These are phyloP conservation scores for Octodonta nipae DNA, from an alignment of 2,888 invertebrate species.

Conservation along the genomic window DNA sequence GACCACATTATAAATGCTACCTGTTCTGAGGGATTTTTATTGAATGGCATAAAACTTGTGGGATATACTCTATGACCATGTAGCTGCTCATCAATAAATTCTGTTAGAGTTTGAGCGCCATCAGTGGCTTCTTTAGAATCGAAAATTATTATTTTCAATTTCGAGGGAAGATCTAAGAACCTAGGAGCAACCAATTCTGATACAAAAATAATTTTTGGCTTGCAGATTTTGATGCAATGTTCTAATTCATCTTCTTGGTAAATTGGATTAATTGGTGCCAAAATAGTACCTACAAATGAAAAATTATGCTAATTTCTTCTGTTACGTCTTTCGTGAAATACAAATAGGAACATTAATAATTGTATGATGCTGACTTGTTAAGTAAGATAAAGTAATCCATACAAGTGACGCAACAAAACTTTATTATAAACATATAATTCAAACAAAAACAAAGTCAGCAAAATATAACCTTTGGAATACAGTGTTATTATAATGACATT, in stretches of 20 bases:
- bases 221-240: conserved; percentile 49
- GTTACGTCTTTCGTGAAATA: too few relatives aligned
- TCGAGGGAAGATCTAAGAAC: conserved; percentile 38
- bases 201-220: conserved; percentile 52
- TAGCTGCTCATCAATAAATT: conserved; percentile 8
- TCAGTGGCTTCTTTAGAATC: conserved; percentile 22
- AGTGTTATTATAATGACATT: too few relatives aligned
- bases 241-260: conserved; percentile 20
- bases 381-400: too few relatives aligned
- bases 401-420: too few relatives aligned
- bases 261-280: conserved; percentile 21
- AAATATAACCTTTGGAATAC: too few relatives aligned
- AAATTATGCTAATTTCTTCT: too few relatives aligned
- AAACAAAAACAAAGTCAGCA: too few relatives aligned
- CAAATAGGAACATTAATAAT: too few relatives aligned
- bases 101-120: conserved; percentile 9
- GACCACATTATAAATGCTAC: conserved; percentile 40
- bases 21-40: conserved; percentile 15
- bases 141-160: conserved; percentile 40
- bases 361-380: too few relatives aligned
- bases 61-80: conserved; percentile 5
- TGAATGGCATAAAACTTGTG: conserved; percentile 10
- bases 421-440: too few relatives aligned
- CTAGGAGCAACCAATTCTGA: conserved; percentile 44
- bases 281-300: conserved; percentile 19